These are phyloP conservation scores for Erpornis zantholeuca DNA, from an alignment of 2,113 vertebrate genomes.

Conservation along the genomic window DNA sequence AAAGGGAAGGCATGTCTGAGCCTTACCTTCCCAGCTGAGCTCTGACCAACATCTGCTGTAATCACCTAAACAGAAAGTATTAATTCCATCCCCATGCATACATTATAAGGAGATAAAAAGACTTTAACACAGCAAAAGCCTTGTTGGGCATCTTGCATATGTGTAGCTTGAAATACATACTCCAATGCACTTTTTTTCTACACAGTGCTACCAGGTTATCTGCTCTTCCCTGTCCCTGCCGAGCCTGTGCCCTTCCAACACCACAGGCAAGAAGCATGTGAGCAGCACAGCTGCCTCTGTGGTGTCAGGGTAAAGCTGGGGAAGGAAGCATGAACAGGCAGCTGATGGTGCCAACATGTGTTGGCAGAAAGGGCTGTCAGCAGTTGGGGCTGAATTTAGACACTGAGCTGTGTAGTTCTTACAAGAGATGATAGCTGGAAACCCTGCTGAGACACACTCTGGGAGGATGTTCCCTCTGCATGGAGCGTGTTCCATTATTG, in stretches of 20 bases:
- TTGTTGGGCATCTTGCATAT: not conserved
- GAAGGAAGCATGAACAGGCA: not conserved
- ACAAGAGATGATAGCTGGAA: not conserved
- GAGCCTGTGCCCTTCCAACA: not conserved
- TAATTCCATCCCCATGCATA: not conserved
- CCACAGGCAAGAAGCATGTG: not conserved
- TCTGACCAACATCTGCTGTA: not conserved
- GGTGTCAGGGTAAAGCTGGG: not conserved
- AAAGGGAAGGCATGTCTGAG: not conserved
- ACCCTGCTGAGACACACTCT: not conserved
- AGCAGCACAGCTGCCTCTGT: not conserved
- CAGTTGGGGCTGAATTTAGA: not conserved
- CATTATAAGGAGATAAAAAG: not conserved
- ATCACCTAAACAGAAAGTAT: not conserved
- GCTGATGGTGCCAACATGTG: not conserved
- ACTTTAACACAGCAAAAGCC: not conserved
- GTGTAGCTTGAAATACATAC: not conserved
- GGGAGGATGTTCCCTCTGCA: not conserved
- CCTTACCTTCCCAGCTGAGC: not conserved
- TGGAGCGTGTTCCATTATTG: not conserved
- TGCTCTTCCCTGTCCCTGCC: not conserved
- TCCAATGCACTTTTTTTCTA: not conserved
- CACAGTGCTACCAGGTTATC: not conserved
- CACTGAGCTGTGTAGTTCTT: not conserved
- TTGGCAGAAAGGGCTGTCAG: not conserved